phyloP scores from a whole-genome alignment of 2,797 vertebrate species.

The Salarias fasciatus region DNA sequence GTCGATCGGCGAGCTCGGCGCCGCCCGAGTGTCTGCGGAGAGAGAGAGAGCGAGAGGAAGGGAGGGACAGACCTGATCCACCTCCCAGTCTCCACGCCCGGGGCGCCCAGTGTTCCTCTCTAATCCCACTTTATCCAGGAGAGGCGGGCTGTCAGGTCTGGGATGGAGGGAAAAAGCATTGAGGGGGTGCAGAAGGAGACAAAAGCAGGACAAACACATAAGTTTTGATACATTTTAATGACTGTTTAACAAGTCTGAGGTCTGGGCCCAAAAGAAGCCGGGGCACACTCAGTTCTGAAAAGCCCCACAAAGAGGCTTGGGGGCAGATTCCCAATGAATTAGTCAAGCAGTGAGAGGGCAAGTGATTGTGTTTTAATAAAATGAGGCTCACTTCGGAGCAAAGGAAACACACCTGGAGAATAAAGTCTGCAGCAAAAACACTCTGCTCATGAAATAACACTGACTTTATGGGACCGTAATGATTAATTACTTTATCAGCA shows the following conservation, averaged over 20 bases:
- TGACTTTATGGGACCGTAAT: too few species aligned
- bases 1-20: slow-evolving; percentile 49
- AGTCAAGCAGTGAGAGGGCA: slow-evolving; percentile 53
- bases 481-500: too few species aligned
- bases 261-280: slow-evolving; percentile 42
- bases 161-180: slow-evolving; percentile 19
- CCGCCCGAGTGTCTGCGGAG: slow-evolving; percentile 46
- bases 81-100: slow-evolving; percentile 25
- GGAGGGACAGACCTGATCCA: slow-evolving; percentile 26
- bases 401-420: slow-evolving; percentile 65
- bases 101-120: slow-evolving; percentile 40
- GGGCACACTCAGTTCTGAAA: slow-evolving; percentile 55
- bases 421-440: slow-evolving; percentile 46
- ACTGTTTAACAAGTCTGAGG: slow-evolving; percentile 70
- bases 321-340: slow-evolving; percentile 63
- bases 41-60: slow-evolving; percentile 38
- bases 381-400: slow-evolving; percentile 53
- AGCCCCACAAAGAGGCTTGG: slow-evolving; percentile 37
- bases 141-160: slow-evolving; percentile 89
- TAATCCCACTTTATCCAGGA: slow-evolving; percentile 94
- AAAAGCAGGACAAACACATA: slow-evolving; percentile 73
- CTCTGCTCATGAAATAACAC: too few species aligned
- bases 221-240: slow-evolving; percentile 79
- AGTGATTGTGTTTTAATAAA: slow-evolving; percentile 58
- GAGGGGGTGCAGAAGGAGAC: slow-evolving; percentile 35